These are phyloP conservation scores for Ptilonorhynchus violaceus DNA, from an alignment of 2,113 vertebrate genomes.

Conservation along the genomic window DNA sequence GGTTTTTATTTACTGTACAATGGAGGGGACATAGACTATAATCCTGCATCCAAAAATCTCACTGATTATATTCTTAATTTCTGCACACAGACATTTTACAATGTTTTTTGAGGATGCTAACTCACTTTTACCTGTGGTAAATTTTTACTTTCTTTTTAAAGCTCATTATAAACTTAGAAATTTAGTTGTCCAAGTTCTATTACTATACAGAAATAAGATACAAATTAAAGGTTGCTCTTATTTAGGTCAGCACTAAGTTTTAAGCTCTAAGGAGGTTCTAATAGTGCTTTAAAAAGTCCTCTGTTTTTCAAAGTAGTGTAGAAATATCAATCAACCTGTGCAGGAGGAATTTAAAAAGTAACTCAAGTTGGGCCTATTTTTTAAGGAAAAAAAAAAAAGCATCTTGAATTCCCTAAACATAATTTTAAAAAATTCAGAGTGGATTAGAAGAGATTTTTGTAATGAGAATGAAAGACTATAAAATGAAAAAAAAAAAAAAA, in stretches of 20 bases:
- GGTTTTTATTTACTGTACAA: background rate
- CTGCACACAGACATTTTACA: background rate
- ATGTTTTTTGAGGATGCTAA: background rate
- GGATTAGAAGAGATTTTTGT: fast-evolving
- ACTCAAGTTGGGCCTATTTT: fast-evolving
- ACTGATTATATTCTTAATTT: background rate
- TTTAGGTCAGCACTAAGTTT: background rate
- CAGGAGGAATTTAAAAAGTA: background rate
- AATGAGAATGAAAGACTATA: background rate
- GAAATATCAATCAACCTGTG: background rate
- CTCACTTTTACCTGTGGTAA: background rate
- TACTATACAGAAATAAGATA: background rate
- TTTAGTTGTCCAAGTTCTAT: background rate
- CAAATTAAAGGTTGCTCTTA: background rate
- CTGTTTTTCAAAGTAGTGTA: background rate
- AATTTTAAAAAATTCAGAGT: background rate
- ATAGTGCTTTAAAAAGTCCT: background rate
- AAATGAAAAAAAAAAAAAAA: background rate
- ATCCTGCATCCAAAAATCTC: background rate
- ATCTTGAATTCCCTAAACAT: background rate
- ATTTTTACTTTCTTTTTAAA: background rate
- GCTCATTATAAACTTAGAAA: background rate
- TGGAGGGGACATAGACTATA: background rate
- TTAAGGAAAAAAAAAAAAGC: background rate
- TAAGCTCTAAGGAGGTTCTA: background rate